Evolutionary conservation across 2,113 vertebrate genomes (phyloP), one percentile per base, ranked within the genome.

Genomic region (Cyanistes caeruleus): DNA sequence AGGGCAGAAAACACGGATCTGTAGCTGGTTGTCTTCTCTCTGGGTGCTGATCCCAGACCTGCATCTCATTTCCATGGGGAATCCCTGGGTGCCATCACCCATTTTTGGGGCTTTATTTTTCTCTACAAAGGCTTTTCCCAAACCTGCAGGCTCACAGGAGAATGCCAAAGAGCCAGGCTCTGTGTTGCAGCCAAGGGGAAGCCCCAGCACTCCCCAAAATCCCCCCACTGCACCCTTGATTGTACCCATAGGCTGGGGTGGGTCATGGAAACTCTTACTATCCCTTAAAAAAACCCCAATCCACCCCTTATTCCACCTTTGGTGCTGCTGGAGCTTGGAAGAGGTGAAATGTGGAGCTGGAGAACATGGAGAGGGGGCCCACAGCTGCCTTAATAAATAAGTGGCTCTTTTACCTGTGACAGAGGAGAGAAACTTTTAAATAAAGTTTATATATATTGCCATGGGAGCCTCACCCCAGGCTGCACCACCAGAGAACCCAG

Each of bases 1-100:
- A 35, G 75, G 55, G 55, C 27, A 62, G 79, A n/a, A 74, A 62
- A 23, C 0, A 0, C 0, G 0, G 23, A 19, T 49, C 28, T 24
- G 5, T 78, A 59, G 15, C 81, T 39, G 48, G 0, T 24, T 80
- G 70, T 51, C 33, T 56, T 67, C 52, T 59, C 3, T 13, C 2
- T 14, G 25, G 4, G 4, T 13, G 33, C 4, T 43, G 48, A 24
- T 53, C 39, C 10, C 1, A 3, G 58, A 7, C 14, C 43, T 43
- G 27, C 43, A 10, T 23, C 55, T 52, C 5, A 0, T 51, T 69
- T 51, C 23, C 7, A 1, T 1, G 27, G 41, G 22, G 10, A 37
- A 55, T 43, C 77, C 59, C 55, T 53, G 51, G 51, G 24, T 56
- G 21, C 22, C 37, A 12, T 30, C 6, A 3, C n/a, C 20, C 19